Evolutionary conservation across 2,797 vertebrate species (phyloP).

Genomic region (Dendrocincla tyrannina): DNA sequence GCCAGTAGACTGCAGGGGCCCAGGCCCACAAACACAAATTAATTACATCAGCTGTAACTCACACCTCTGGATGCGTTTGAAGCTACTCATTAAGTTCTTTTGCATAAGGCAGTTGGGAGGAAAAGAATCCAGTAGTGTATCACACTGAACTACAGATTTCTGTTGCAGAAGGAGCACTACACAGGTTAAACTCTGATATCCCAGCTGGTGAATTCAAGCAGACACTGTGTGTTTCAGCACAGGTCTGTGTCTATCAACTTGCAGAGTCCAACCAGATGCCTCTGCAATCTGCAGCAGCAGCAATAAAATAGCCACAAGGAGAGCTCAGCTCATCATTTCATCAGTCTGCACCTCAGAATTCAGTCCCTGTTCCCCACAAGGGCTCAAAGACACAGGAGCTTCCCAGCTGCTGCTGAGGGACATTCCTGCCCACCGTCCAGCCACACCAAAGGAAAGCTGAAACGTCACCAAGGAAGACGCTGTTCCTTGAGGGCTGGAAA

Average conservation of each 20-base stretch:
- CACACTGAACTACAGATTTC: background rate
- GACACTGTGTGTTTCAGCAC: background rate
- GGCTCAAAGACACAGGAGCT: background rate
- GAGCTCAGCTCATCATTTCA: background rate
- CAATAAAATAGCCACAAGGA: background rate
- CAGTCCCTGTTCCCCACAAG: background rate
- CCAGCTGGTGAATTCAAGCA: background rate
- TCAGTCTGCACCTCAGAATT: background rate
- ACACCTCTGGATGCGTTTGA: constrained; percentile 17
- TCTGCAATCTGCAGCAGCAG: background rate
- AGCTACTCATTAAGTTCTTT: background rate
- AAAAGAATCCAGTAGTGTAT: background rate
- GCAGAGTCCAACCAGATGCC: fast-evolving
- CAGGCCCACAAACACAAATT: constrained; percentile 26
- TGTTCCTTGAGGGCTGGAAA: background rate
- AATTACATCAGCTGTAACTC: constrained; percentile 59
- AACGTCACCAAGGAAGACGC: background rate
- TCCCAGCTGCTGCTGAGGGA: background rate
- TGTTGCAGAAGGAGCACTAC: background rate
- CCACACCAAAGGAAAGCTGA: background rate
- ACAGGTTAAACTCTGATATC: background rate
- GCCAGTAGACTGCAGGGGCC: background rate
- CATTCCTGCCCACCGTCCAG: background rate
- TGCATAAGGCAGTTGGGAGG: background rate
- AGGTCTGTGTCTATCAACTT: background rate